These are phyloP conservation scores for Dasysyrphus tricinctus DNA, from an alignment of 2,888 invertebrate species.

Conservation along the genomic window DNA sequence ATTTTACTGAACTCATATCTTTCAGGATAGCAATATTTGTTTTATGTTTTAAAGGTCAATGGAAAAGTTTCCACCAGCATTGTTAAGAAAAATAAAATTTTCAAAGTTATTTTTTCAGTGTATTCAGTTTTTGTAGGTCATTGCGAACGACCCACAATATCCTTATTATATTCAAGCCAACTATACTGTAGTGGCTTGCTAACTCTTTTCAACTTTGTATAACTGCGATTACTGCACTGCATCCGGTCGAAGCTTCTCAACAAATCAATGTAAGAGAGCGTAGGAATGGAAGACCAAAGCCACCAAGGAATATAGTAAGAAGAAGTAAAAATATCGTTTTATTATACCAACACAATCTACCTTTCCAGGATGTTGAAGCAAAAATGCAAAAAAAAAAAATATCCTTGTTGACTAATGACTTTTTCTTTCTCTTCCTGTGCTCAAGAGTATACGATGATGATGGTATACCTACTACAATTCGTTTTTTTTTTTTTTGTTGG, in stretches of 20 bases:
- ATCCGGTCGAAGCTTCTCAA: slow-evolving; percentile 18
- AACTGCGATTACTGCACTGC: slow-evolving; percentile 4
- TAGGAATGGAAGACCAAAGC: background rate
- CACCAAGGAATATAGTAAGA: slow-evolving; percentile 28
- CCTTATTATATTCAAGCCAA: background rate
- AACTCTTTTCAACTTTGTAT: slow-evolving; percentile 35
- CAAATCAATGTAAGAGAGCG: slow-evolving; percentile 27
- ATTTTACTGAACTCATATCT: too few species aligned
- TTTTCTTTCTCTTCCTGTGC: slow-evolving; percentile 32
- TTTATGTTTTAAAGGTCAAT: too few species aligned
- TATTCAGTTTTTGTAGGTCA: background rate
- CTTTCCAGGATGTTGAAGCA: slow-evolving; percentile 2
- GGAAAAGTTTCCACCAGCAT: too few species aligned
- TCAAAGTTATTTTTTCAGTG: background rate
- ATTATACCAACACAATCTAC: slow-evolving; percentile 43
- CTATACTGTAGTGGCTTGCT: slow-evolving; percentile 22
- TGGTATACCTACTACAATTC: background rate
- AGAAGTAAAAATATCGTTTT: slow-evolving; percentile 52
- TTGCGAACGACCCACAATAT: background rate
- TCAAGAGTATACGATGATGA: slow-evolving; percentile 22
- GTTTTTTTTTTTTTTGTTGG: too few species aligned
- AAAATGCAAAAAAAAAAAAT: slow-evolving; percentile 10
- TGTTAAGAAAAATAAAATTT: too few species aligned
- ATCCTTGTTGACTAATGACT: slow-evolving; percentile 67
- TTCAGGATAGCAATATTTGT: too few species aligned